Percentiles rank a stretch among this genome's conserved stretches.
Evolutionary conservation across 2,888 invertebrate species (phyloP).

Genomic region (Agrochola litura): DNA sequence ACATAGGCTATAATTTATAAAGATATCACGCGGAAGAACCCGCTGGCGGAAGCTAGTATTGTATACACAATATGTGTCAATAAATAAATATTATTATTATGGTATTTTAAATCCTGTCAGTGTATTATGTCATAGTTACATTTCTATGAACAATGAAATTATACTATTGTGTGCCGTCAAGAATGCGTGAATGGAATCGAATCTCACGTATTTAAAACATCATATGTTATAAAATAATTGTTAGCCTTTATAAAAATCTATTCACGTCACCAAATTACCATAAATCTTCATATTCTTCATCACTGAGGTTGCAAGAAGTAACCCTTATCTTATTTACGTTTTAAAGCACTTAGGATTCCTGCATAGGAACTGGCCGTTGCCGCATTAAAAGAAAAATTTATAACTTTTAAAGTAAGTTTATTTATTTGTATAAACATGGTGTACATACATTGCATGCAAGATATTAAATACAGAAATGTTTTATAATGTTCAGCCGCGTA

Average conservation of each 20-base stretch:
- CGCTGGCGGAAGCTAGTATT: no score
- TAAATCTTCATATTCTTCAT: background rate
- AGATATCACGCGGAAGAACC: no score
- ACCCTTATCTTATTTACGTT: background rate
- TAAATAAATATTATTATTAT: no score
- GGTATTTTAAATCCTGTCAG: background rate
- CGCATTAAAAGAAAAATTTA: background rate
- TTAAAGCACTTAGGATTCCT: background rate
- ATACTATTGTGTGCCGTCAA: constrained; percentile 6
- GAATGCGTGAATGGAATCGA: constrained; percentile 28
- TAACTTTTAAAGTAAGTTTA: background rate
- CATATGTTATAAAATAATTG: constrained; percentile 5
- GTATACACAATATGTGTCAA: no score
- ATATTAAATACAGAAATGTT: no score
- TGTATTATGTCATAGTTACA: background rate
- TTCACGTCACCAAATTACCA: background rate
- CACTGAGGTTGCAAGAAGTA: background rate
- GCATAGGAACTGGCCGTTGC: background rate
- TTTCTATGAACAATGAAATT: constrained; percentile 36
- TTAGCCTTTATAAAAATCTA: constrained; percentile 5
- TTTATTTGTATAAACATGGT: no score
- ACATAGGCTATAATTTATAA: no score
- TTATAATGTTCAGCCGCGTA: no score
- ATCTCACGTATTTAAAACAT: background rate
- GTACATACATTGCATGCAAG: no score